phyloP scores from a whole-genome alignment of 1,140 invertebrate genomes.

The Drosophila paulistorum region DNA sequence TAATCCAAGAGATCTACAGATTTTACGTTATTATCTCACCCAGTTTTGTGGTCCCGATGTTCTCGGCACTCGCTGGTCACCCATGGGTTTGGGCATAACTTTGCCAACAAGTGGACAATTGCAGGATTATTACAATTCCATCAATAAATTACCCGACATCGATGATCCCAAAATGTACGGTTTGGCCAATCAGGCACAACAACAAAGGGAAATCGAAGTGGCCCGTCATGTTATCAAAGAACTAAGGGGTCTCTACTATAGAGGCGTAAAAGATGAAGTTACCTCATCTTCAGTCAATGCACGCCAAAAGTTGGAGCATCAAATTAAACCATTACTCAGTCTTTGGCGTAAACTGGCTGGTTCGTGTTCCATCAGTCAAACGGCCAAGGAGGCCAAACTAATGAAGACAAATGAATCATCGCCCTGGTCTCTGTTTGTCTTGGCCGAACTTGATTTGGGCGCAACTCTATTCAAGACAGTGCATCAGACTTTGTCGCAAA shows the following conservation, averaged over 20 bases:
- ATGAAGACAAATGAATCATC: constrained; percentile 84
- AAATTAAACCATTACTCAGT: constrained; percentile 87
- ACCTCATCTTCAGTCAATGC: background rate
- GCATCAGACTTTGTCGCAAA: constrained; percentile 62
- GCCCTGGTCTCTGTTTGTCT: constrained; percentile 84
- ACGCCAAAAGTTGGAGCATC: constrained; percentile 83
- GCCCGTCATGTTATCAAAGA: constrained; percentile 62
- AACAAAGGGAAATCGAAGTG: constrained; percentile 66
- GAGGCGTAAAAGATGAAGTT: background rate
- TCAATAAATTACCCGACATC: constrained; percentile 87
- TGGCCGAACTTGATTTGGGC: constrained; percentile 63
- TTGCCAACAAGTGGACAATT: constrained; percentile 84
- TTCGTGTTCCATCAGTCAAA: constrained; percentile 57
- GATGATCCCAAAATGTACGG: constrained; percentile 90
- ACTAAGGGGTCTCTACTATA: constrained; percentile 67
- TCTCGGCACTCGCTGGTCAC: constrained; percentile 85
- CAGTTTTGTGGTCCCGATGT: constrained; percentile 88
- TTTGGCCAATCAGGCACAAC: constrained; percentile 85
- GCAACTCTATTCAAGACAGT: constrained; percentile 58
- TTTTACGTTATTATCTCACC: constrained; percentile 90
- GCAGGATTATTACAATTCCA: constrained; percentile 86
- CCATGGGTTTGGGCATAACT: constrained; percentile 84
- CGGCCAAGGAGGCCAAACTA: constrained; percentile 53
- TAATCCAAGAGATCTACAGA: constrained; percentile 90
- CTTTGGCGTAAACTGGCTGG: constrained; percentile 90